Base-by-base conservation (phyloP, 92 coral and sea anemone genomes). In the Galaxea fascicularis region DNA sequence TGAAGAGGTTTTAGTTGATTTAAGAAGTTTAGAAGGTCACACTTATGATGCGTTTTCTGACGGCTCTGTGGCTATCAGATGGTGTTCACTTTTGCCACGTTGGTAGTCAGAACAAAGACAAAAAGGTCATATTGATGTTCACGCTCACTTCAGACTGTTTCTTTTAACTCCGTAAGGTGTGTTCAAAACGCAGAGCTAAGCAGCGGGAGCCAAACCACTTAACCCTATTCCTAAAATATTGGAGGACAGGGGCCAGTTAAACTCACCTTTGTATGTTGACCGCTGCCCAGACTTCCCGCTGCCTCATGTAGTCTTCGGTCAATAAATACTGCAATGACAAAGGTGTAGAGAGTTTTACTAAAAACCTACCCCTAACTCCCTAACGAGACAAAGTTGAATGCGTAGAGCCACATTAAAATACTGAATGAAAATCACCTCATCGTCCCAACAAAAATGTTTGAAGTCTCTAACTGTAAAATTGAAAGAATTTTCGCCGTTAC, bases 261-360 rank as follows among this genome's bases (percentile, higher is more conserved):
- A 60, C 82, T 46, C 45, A 96, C 99, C 99, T 89, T 68, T 96
- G 99, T 29, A 96, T 96, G 67, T 94, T 96, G 62, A 96, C 98
- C 17, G 99, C 99, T 4, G 99, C 99, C 99, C 99, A 96, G 75
- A 92, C 95, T 80, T 94, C 98, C 51, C 98, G 90, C 80, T 96
- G 99, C 30, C 98, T 89, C 73, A 85, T 87, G 82, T 94, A 93
- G 74, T 96, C 99, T 22, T 94, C 98, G 64, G 76, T 73, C 15
- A 96, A 92, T 59, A 94, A 76, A 39, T 90, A 83, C 99, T 97
- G 82, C 6, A 8, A 57, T 14, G 54, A 22, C 17, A 78, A 64
- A 54, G 25, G 17, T 0, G 6, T 35, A 35, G 6, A 35, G 2
- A 35, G 41, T 35, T 6, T 35, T 35, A 35, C 41, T 15, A 8